A percentile compares a stretch with the other conserved stretches of the same genome.
Conservation (phyloP, 2,113 vertebrate species). For the Willisornis vidua region DNA sequence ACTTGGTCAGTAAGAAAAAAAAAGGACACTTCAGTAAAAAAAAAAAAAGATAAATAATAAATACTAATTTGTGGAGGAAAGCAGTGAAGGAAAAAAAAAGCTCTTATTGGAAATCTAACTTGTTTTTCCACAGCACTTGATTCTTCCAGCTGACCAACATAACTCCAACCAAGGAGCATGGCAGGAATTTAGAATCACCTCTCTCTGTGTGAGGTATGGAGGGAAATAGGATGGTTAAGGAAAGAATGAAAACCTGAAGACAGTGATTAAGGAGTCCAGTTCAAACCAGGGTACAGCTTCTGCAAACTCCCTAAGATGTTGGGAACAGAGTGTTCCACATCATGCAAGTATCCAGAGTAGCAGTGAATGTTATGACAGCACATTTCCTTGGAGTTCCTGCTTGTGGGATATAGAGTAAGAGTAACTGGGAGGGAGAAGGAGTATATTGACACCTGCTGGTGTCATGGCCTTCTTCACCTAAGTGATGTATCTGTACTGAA, state of each 20-base stretch:
- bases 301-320: neutral
- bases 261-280: neutral
- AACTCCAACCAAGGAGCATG: neutral
- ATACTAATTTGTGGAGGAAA: neutral
- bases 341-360: neutral
- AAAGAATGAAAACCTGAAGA: neutral
- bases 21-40: neutral
- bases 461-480: neutral
- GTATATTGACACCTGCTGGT: neutral
- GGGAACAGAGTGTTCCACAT: neutral
- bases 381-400: neutral
- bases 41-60: neutral
- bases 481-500: neutral
- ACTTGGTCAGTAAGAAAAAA: neutral
- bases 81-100: neutral
- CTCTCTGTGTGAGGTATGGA: neutral
- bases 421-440: neutral
- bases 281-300: neutral
- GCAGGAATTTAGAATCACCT: neutral
- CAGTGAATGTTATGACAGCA: neutral
- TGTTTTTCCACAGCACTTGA: neutral
- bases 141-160: neutral
- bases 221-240: neutral
- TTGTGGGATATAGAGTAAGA: neutral
- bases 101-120: neutral